These are phyloP conservation scores for Eupithecia pulchellata DNA, from an alignment of 2,888 invertebrate species.

Conservation along the genomic window DNA sequence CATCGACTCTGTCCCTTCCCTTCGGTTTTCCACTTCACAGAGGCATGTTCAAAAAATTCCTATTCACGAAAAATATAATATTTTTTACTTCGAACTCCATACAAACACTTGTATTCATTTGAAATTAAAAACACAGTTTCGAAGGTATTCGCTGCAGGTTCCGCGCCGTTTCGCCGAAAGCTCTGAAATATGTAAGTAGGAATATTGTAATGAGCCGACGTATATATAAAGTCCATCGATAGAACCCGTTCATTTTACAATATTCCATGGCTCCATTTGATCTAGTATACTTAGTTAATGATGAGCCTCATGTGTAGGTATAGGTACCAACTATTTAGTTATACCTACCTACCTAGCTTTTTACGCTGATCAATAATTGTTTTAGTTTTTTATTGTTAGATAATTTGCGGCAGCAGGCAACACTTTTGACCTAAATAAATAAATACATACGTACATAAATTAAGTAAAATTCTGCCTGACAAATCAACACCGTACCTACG, in stretches of 20 bases:
- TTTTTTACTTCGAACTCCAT: slow-evolving; percentile 46
- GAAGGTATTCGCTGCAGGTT: slow-evolving; percentile 3
- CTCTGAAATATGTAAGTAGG: not conserved
- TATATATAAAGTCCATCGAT: not conserved
- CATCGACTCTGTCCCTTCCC: not conserved
- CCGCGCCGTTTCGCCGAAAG: not conserved
- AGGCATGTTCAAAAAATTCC: slow-evolving; percentile 51
- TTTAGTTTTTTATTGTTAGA: too few species aligned
- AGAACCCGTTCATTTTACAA: not conserved
- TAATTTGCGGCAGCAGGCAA: too few species aligned
- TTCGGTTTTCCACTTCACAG: slow-evolving; percentile 18
- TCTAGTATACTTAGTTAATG: too few species aligned
- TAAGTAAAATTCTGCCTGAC: too few species aligned
- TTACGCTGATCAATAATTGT: too few species aligned
- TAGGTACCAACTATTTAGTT: too few species aligned
- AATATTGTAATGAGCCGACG: not conserved
- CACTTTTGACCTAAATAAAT: too few species aligned
- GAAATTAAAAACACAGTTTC: slow-evolving; percentile 37
- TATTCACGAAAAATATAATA: slow-evolving; percentile 55
- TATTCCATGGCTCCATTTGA: not conserved
- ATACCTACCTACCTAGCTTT: too few species aligned
- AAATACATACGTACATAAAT: too few species aligned
- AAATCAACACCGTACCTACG: too few species aligned
- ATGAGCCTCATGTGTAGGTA: too few species aligned
- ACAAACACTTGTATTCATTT: slow-evolving; percentile 43